Percentiles rank a stretch among this genome's conserved stretches.
Conservation (phyloP, 2,888 invertebrate species). For the Phoronis australis region DNA sequence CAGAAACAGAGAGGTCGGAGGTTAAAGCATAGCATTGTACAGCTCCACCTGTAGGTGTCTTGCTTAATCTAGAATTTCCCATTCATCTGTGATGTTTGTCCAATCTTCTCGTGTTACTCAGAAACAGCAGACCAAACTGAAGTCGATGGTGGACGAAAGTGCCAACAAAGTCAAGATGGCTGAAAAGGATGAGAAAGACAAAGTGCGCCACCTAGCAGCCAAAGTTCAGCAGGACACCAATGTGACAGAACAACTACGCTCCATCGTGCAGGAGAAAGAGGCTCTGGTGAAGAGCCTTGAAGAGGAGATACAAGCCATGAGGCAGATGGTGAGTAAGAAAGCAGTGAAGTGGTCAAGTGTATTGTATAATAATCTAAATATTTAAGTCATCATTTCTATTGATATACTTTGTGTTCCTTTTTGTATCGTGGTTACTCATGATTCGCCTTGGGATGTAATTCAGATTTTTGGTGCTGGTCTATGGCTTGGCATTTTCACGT, state of each 20-base stretch:
- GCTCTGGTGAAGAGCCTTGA: constrained; percentile 38
- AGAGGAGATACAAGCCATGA: constrained; percentile 36
- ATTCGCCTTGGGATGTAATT: too few species aligned
- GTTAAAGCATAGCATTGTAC: too few species aligned
- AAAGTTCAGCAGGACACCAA: constrained; percentile 43
- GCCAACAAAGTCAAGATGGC: constrained; percentile 22
- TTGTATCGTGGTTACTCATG: too few species aligned
- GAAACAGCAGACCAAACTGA: constrained; percentile 34
- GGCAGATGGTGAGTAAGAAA: constrained; percentile 24
- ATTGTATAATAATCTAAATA: constrained; percentile 1
- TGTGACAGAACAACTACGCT: constrained; percentile 43
- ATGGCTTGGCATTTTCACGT: too few species aligned
- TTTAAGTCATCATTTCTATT: neutral
- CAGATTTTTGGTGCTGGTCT: too few species aligned
- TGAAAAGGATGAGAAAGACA: constrained; percentile 20
- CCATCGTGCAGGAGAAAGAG: constrained; percentile 47
- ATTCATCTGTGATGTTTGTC: neutral
- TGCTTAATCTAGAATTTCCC: too few species aligned
- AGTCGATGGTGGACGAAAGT: constrained; percentile 28
- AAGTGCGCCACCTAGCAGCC: constrained; percentile 26
- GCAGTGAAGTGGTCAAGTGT: too few species aligned
- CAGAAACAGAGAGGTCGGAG: too few species aligned
- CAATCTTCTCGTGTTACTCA: constrained; percentile 8
- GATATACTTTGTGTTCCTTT: too few species aligned
- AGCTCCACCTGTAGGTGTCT: too few species aligned